Conservation (phyloP, 1,140 invertebrate genomes). For the Coboldia fuscipes region DNA sequence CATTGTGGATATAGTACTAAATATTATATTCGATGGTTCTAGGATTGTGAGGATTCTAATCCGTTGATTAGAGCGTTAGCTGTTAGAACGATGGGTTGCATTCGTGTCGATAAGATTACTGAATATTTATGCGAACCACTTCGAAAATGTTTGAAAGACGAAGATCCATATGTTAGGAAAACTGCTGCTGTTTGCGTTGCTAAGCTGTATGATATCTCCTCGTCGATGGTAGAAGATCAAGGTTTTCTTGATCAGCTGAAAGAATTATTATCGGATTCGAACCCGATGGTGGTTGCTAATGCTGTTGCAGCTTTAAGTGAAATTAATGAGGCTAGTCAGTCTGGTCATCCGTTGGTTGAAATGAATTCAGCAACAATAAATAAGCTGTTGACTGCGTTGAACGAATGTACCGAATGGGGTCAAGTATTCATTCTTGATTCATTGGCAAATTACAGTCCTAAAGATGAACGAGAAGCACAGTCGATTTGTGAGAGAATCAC, state of each 20-base stretch:
- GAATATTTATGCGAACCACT: constrained; percentile 98
- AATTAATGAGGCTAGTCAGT: constrained; percentile 92
- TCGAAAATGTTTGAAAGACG: constrained; percentile 94
- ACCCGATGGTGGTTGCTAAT: constrained; percentile 99
- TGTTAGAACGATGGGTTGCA: constrained; percentile 99
- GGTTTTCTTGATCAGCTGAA: constrained; percentile 95
- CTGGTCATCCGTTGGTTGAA: constrained; percentile 77
- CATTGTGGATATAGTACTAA: too few relatives aligned
- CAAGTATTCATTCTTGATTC: constrained; percentile 98
- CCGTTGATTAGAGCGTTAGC: constrained; percentile 95
- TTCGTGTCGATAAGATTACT: constrained; percentile 98
- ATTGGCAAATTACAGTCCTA: constrained; percentile 89
- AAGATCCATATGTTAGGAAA: constrained; percentile 98
- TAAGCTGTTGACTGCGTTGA: constrained; percentile 92
- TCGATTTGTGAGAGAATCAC: constrained; percentile 98
- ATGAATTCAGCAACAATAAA: constrained; percentile 97
- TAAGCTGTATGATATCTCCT: constrained; percentile 97
- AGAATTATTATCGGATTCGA: constrained; percentile 94
- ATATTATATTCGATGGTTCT: too few relatives aligned
- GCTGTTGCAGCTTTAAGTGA: constrained; percentile 96
- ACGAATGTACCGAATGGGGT: constrained; percentile 99
- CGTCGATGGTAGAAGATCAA: constrained; percentile 70
- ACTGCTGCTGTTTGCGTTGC: constrained; percentile 99
- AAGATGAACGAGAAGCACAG: constrained; percentile 97
- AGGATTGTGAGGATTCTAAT: constrained; percentile 99